These are phyloP conservation scores for Gryllus longicercus DNA, from an alignment of 2,888 invertebrate genomes.

Conservation along the genomic window DNA sequence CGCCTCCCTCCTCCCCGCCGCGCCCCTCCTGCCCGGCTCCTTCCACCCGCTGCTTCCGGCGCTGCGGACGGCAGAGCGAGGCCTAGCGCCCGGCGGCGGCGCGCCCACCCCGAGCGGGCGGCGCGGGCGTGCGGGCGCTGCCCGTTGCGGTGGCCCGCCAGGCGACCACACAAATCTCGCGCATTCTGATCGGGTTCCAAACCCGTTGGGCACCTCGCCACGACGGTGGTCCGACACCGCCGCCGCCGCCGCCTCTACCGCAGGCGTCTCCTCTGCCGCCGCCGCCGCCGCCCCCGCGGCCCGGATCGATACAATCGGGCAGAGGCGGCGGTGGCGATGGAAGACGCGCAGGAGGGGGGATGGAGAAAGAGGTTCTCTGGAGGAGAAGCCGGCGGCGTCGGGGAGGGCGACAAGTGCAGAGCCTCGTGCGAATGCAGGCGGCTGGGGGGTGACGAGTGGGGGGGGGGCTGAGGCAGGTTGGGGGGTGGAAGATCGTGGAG, in stretches of 20 bases:
- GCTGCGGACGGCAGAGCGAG: no score
- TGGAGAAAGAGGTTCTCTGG: background rate
- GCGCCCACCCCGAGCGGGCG: background rate
- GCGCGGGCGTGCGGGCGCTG: no score
- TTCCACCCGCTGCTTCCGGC: no score
- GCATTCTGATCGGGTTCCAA: constrained; percentile 17
- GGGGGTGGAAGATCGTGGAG: no score
- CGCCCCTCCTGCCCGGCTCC: no score
- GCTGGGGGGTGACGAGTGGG: no score
- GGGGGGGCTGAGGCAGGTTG: no score
- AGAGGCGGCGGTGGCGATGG: background rate
- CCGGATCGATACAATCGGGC: background rate
- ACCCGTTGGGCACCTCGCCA: constrained; percentile 17
- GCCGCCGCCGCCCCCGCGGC: background rate
- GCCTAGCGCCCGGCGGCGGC: background rate
- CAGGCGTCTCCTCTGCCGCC: background rate
- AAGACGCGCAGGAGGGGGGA: background rate
- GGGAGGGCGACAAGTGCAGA: no score
- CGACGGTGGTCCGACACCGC: background rate
- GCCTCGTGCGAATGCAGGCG: no score
- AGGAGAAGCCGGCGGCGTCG: no score
- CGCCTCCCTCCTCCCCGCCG: no score
- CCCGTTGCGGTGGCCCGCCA: background rate
- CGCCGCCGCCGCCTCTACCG: background rate
- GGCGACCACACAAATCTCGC: constrained; percentile 2